Percentiles rank a stretch among this genome's conserved stretches.
These are phyloP conservation scores for Tokudaia muenninki DNA, from an alignment of 2,797 vertebrate species.

Conservation along the genomic window DNA sequence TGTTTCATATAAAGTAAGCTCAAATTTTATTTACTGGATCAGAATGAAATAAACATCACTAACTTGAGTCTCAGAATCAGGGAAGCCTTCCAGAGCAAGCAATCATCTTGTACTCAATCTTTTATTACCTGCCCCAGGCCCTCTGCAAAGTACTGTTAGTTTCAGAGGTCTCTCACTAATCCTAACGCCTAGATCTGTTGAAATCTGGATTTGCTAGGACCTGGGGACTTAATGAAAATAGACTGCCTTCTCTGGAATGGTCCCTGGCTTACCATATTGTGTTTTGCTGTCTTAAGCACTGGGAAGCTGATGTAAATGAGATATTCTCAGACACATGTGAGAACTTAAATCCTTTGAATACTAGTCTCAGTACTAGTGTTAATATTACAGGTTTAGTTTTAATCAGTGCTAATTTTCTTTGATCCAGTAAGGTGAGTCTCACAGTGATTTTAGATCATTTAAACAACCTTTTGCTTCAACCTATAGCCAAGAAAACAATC, in stretches of 20 bases:
- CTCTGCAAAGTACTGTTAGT: background rate
- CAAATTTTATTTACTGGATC: conserved; percentile 67
- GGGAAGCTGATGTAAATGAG: background rate
- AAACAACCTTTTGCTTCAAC: background rate
- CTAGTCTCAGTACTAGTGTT: background rate
- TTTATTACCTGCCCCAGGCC: conserved; percentile 4
- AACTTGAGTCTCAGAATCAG: background rate
- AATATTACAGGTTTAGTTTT: background rate
- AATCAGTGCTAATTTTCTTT: conserved; percentile 29
- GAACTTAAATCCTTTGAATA: background rate
- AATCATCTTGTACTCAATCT: background rate
- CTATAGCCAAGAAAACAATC: background rate
- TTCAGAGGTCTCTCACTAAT: background rate
- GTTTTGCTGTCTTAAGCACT: background rate
- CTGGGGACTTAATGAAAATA: background rate
- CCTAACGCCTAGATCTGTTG: background rate
- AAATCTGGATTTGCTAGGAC: background rate
- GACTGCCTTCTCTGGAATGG: background rate
- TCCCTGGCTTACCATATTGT: background rate
- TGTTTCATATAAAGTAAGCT: conserved; percentile 74
- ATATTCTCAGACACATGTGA: conserved; percentile 10
- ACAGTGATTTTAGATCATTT: conserved; percentile 40
- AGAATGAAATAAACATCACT: conserved; percentile 12
- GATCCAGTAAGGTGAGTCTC: background rate
- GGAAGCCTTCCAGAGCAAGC: conserved; percentile 1